A percentile compares a stretch with the other conserved stretches of the same genome.
These are phyloP conservation scores for Chlamydotis undulata DNA, from an alignment of 2,113 vertebrate genomes.

Conservation along the genomic window DNA sequence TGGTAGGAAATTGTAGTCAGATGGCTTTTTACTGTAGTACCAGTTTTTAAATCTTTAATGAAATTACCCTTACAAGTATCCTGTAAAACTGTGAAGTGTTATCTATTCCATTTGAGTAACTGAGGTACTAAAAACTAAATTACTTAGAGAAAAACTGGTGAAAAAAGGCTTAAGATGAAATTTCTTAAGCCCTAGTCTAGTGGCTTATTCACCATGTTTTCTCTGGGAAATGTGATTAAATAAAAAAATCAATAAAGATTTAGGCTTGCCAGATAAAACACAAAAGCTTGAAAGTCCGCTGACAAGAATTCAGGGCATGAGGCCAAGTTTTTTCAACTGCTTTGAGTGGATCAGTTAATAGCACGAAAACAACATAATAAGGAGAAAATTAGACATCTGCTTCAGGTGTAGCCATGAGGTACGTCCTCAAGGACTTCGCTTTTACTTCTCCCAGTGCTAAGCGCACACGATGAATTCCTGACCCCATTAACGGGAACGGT, in stretches of 20 bases:
- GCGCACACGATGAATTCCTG: background rate
- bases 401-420: background rate
- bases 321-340: slow-evolving; percentile 26
- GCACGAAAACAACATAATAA: slow-evolving; percentile 54
- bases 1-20: slow-evolving; percentile 13
- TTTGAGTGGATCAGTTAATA: slow-evolving; percentile 52
- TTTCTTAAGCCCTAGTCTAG: slow-evolving; percentile 36
- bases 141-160: background rate
- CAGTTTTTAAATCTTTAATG: slow-evolving; percentile 53
- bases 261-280: slow-evolving; percentile 62
- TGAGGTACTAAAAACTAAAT: slow-evolving; percentile 44
- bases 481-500: background rate
- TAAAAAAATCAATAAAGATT: slow-evolving; percentile 67
- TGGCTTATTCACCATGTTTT: slow-evolving; percentile 40
- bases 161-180: slow-evolving; percentile 25
- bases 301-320: slow-evolving; percentile 51
- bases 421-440: background rate
- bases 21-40: slow-evolving; percentile 40
- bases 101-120: slow-evolving; percentile 13
- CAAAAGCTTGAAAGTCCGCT: slow-evolving; percentile 49
- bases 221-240: slow-evolving; percentile 62
- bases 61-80: slow-evolving; percentile 42
- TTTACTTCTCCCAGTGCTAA: background rate
- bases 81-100: slow-evolving; percentile 42
- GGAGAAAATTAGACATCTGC: slow-evolving; percentile 43